Conservation (phyloP, 2,888 invertebrate species). For the Lithophane socia region DNA sequence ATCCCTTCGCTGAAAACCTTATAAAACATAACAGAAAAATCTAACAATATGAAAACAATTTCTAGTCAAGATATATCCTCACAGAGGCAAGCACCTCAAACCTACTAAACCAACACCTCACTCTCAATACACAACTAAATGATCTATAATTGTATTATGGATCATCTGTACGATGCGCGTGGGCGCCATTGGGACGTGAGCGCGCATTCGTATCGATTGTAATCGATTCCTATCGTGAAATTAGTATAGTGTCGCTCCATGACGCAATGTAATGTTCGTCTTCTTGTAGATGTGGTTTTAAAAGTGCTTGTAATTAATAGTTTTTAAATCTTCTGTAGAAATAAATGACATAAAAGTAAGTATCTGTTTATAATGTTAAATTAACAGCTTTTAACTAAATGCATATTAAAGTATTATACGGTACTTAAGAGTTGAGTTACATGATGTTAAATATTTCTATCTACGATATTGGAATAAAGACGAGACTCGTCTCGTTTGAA, state of each 20-base stretch:
- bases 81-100: conserved; percentile 10
- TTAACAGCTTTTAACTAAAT: too few relatives aligned
- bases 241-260: conserved; percentile 78
- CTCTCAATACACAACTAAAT: conserved; percentile 57
- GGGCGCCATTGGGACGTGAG: conserved; percentile 88
- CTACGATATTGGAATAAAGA: not conserved
- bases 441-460: not conserved
- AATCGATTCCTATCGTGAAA: conserved; percentile 85
- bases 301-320: conserved; percentile 37
- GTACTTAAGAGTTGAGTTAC: too few relatives aligned
- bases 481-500: not conserved
- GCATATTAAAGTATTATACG: too few relatives aligned
- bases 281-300: conserved; percentile 46
- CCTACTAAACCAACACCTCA: not conserved
- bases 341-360: too few relatives aligned
- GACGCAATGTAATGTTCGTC: conserved; percentile 73
- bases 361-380: too few relatives aligned
- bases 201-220: conserved; percentile 85
- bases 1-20: not conserved
- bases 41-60: not conserved
- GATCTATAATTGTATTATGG: conserved; percentile 89
- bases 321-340: not conserved
- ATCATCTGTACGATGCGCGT: conserved; percentile 86
- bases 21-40: not conserved
- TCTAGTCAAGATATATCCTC: conserved; percentile 13